Conservation (phyloP, 2,113 vertebrate genomes). For the Barnardius zonarius region DNA sequence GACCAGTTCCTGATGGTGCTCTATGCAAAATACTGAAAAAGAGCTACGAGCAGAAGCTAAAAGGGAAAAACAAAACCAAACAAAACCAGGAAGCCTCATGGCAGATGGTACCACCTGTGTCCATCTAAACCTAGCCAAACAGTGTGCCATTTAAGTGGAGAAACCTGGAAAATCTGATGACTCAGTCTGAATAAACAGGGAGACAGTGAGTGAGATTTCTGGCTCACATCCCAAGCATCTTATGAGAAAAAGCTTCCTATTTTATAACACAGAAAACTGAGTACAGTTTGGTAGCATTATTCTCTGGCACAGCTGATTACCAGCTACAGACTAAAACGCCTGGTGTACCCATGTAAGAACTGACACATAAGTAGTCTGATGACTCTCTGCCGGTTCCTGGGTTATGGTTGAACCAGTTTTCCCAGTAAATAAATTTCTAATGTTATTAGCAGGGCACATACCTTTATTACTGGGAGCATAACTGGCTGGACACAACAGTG, state of each 20-base stretch:
- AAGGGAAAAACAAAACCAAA: constrained; percentile 15
- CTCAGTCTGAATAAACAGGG: constrained; percentile 15
- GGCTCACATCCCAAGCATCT: neutral
- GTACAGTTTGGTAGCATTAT: neutral
- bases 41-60: neutral
- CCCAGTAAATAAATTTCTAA: neutral
- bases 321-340: neutral
- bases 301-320: neutral
- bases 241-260: neutral
- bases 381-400: neutral
- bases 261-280: constrained; percentile 7
- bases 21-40: constrained; percentile 14
- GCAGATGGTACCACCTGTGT: constrained; percentile 29
- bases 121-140: constrained; percentile 26
- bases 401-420: neutral
- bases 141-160: neutral
- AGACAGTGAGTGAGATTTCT: constrained; percentile 24
- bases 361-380: neutral
- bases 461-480: neutral
- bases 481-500: neutral
- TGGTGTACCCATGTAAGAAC: neutral
- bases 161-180: constrained; percentile 47
- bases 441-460: neutral
- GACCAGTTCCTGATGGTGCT: neutral
- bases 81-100: neutral